These are phyloP conservation scores for Hestina assimilis DNA, from an alignment of 1,140 invertebrate species.

Conservation along the genomic window DNA sequence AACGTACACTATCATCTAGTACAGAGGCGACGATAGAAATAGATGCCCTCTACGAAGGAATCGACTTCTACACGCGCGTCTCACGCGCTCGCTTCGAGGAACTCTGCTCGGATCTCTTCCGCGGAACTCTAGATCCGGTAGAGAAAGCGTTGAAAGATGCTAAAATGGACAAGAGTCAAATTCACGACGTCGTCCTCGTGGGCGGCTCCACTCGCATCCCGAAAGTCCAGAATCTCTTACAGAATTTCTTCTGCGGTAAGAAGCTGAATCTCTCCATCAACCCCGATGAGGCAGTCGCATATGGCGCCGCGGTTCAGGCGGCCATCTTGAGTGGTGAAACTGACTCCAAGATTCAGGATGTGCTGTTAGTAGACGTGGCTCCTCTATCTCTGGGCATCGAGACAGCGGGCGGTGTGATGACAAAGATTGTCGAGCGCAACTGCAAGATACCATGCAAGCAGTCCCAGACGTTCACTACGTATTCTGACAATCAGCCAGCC, in stretches of 20 bases:
- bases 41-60: conserved; percentile 74
- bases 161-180: conserved; percentile 82
- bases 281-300: conserved; percentile 77
- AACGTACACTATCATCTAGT: conserved; percentile 76
- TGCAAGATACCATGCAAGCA: conserved; percentile 82
- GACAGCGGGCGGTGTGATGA: conserved; percentile 81
- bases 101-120: conserved; percentile 75
- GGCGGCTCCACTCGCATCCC: conserved; percentile 84
- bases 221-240: conserved; percentile 76
- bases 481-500: conserved; percentile 84
- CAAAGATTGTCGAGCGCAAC: conserved; percentile 81
- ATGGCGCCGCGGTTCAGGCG: conserved; percentile 75
- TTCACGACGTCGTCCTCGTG: conserved; percentile 85
- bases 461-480: conserved; percentile 82
- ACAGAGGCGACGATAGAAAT: conserved; percentile 77
- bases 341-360: conserved; percentile 80
- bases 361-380: conserved; percentile 78
- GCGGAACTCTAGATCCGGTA: conserved; percentile 76
- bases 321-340: conserved; percentile 70
- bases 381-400: conserved; percentile 81
- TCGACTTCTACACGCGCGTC: conserved; percentile 75
- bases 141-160: conserved; percentile 83
- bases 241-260: conserved; percentile 76
- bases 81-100: conserved; percentile 76
- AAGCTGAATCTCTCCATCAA: conserved; percentile 78